phyloP scores from a whole-genome alignment of 2,113 vertebrate species.

The Salminus brasiliensis region DNA sequence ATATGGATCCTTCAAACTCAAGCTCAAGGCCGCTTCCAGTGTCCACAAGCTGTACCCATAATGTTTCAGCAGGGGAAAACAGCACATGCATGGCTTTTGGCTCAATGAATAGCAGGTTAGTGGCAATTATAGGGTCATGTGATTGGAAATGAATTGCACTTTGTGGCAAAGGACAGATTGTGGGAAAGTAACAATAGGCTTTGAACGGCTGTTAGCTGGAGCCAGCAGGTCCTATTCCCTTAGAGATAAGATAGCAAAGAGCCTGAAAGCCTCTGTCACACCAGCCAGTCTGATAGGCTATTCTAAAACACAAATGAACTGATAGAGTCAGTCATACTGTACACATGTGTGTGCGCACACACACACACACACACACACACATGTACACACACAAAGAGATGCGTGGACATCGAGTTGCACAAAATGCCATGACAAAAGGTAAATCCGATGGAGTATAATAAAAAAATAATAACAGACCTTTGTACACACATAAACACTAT shows the following conservation, averaged over 20 bases:
- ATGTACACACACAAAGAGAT: background rate
- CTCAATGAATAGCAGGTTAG: slow-evolving; percentile 27
- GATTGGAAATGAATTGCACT: slow-evolving; percentile 51
- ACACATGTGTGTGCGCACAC: slow-evolving; percentile 10
- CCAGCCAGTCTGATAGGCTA: slow-evolving; percentile 17
- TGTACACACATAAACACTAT: background rate
- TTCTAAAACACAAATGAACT: slow-evolving; percentile 14
- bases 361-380: slow-evolving; percentile 14
- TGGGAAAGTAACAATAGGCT: slow-evolving; percentile 43
- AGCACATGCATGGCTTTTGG: slow-evolving; percentile 8
- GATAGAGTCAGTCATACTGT: slow-evolving; percentile 21
- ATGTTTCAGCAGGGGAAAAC: background rate
- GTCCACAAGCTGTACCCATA: background rate
- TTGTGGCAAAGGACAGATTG: slow-evolving; percentile 41
- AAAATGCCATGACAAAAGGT: background rate
- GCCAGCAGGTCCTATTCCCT: slow-evolving; percentile 29
- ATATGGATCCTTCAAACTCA: background rate
- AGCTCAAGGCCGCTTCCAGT: background rate
- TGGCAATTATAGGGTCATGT: slow-evolving; percentile 51
- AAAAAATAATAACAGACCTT: background rate
- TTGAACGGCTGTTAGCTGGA: slow-evolving; percentile 26
- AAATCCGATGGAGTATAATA: background rate
- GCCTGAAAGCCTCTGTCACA: slow-evolving; percentile 37
- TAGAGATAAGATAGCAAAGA: slow-evolving; percentile 37
- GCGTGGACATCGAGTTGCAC: background rate